phyloP scores from a whole-genome alignment of 1,140 invertebrate genomes.

The Pararge aegeria region DNA sequence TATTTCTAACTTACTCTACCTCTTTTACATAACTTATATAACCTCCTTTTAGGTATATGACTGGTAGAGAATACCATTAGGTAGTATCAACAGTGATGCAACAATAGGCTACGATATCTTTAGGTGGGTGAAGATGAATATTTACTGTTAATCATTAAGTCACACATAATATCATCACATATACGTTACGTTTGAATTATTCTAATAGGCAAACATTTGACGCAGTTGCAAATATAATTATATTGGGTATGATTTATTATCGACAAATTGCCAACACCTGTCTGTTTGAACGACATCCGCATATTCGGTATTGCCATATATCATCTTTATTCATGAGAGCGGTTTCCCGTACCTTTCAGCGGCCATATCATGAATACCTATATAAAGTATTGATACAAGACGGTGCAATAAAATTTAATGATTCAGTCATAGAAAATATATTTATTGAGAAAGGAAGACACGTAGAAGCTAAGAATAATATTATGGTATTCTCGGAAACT shows the following conservation, averaged over 20 bases:
- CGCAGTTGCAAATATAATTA: conserved; percentile 20
- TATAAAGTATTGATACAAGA: background rate
- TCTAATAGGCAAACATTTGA: conserved; percentile 5
- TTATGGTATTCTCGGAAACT: too few species aligned
- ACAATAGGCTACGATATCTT: too few species aligned
- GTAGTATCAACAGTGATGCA: too few species aligned
- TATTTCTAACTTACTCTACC: too few species aligned
- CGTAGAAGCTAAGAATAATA: background rate
- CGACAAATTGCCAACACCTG: conserved; percentile 33
- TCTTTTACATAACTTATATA: too few species aligned
- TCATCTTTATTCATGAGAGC: conserved; percentile 1
- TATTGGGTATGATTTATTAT: conserved; percentile 33
- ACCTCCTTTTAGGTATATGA: too few species aligned
- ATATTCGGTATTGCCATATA: conserved; percentile 11
- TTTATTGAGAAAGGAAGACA: background rate
- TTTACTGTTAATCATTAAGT: too few species aligned
- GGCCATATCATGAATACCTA: background rate
- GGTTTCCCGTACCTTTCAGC: background rate
- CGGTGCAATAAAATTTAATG: background rate
- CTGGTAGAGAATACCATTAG: too few species aligned
- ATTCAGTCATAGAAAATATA: background rate
- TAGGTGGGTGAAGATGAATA: too few species aligned
- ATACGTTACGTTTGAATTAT: background rate
- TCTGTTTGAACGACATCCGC: conserved; percentile 15
- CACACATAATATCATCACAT: too few species aligned